Conservation (phyloP, 2,113 vertebrate species). For the Microtus oregoni region DNA sequence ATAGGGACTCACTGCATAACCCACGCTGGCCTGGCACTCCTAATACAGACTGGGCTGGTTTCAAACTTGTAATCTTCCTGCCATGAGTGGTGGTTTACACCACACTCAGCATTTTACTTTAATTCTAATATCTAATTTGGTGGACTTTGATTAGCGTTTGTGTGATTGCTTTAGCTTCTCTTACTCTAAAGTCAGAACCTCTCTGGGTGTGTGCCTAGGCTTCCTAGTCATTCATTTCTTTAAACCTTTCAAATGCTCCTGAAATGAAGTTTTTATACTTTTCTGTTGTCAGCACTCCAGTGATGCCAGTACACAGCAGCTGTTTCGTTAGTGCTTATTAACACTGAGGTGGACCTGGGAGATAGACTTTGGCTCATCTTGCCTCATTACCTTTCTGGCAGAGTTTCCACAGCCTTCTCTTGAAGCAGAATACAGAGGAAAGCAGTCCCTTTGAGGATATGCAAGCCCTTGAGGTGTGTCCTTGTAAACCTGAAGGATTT, state of each 20-base stretch:
- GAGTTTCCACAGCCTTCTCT: neutral
- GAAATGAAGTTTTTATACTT: neutral
- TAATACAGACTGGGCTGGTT: neutral
- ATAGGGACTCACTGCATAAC: neutral
- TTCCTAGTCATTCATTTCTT: neutral
- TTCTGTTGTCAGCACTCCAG: neutral
- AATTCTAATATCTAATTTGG: neutral
- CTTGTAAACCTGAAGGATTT: constrained; percentile 55
- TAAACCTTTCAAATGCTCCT: neutral
- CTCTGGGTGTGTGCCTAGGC: neutral
- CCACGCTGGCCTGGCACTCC: neutral
- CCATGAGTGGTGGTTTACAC: neutral
- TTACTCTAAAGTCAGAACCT: neutral
- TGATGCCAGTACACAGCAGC: neutral
- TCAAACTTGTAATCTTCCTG: neutral
- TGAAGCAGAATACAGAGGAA: neutral
- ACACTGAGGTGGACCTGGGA: neutral
- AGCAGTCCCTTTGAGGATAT: neutral
- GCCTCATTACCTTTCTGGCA: constrained; percentile 5
- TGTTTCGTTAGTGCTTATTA: neutral
- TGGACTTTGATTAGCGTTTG: neutral
- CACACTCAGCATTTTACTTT: neutral
- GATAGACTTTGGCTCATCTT: neutral
- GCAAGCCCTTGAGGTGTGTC: constrained; percentile 45
- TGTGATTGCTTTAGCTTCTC: neutral